Percentiles rank a stretch among this genome's conserved stretches.
These are phyloP conservation scores for Emydoidea blandingii DNA, from an alignment of 2,797 vertebrate species.

Conservation along the genomic window DNA sequence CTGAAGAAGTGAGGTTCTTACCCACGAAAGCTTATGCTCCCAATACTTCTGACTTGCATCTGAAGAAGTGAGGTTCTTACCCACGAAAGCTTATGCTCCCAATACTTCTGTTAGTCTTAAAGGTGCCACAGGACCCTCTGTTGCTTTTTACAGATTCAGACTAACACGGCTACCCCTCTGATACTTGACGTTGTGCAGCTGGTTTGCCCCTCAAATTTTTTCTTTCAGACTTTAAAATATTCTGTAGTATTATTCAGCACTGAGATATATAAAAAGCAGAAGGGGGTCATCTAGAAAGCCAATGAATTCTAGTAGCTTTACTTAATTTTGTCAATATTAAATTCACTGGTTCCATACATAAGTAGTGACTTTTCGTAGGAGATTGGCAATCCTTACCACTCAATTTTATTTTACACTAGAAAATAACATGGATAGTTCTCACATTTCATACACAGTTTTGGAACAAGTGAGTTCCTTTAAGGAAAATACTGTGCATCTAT, in stretches of 20 bases:
- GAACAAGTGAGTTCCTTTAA: not conserved
- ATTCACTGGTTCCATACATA: not conserved
- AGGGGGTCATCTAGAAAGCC: not conserved
- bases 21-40: too few relatives aligned
- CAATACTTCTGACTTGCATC: too few relatives aligned
- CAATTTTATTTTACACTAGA: not conserved
- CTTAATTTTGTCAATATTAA: not conserved
- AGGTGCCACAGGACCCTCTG: too few relatives aligned
- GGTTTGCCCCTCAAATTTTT: not conserved
- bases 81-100: too few relatives aligned
- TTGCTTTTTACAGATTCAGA: too few relatives aligned
- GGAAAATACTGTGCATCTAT: not conserved
- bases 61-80: too few relatives aligned
- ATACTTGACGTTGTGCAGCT: not conserved
- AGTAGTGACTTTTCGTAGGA: not conserved
- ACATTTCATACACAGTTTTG: not conserved
- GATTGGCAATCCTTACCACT: not conserved
- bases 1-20: too few relatives aligned
- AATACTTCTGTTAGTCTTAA: too few relatives aligned
- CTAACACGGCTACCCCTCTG: too few relatives aligned
- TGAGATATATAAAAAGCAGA: not conserved
- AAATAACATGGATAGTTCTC: not conserved
- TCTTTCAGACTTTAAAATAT: not conserved
- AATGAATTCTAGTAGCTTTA: not conserved
- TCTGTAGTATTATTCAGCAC: not conserved